Conservation (phyloP, 2,888 invertebrate genomes). For the Limnephilus lunatus region DNA sequence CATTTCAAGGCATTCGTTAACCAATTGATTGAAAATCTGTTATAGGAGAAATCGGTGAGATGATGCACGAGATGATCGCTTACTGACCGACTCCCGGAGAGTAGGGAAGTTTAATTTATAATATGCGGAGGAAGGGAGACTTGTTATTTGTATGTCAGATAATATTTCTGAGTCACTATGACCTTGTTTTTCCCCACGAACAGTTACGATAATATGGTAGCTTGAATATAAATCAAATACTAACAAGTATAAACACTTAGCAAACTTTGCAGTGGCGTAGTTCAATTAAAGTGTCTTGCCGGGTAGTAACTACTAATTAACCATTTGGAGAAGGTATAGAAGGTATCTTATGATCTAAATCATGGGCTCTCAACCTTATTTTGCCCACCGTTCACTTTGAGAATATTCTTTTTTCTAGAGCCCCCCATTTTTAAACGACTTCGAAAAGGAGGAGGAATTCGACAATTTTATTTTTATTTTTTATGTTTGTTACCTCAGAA, state of each 20-base stretch:
- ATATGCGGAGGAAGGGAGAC: neutral
- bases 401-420: no score
- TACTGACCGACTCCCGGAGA: neutral
- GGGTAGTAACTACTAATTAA: neutral
- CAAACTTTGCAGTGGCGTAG: neutral
- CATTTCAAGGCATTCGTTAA: neutral
- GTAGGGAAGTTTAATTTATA: neutral
- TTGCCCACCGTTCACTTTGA: no score
- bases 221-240: neutral
- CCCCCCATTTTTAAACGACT: no score
- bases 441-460: no score
- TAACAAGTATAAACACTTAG: neutral
- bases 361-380: no score
- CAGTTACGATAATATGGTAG: neutral
- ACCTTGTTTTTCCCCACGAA: neutral
- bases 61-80: neutral
- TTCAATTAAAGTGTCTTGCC: neutral
- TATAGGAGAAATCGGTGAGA: neutral
- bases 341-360: neutral
- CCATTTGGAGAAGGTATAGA: neutral
- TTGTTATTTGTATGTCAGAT: slow-evolving; percentile 2
- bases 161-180: neutral
- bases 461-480: no score
- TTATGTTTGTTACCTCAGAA: no score
- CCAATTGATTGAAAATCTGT: neutral